A percentile compares a stretch with the other conserved stretches of the same genome.
Conservation (phyloP, 2,797 vertebrate genomes). For the Manis javanica region DNA sequence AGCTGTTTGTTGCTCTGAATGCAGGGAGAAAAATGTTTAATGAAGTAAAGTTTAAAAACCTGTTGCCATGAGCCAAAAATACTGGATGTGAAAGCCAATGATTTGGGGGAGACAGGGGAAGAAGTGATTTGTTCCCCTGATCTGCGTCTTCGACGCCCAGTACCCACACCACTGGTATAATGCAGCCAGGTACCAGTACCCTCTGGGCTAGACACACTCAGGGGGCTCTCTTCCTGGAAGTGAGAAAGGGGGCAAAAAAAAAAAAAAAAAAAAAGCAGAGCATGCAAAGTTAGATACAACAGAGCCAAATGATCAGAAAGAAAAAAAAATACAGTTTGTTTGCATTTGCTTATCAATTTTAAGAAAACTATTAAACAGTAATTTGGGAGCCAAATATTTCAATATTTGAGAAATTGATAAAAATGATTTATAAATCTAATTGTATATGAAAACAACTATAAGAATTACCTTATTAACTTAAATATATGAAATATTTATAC, state of each 20-base stretch:
- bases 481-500: conserved; percentile 58
- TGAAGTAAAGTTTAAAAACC: conserved; percentile 97
- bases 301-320: conserved; percentile 90
- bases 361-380: conserved; percentile 79
- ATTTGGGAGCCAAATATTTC: conserved; percentile 73
- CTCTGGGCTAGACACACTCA: conserved; percentile 98
- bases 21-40: conserved; percentile 89
- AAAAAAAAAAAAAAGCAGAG: conserved; percentile 91
- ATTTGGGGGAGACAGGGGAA: conserved; percentile 98
- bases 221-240: conserved; percentile 97
- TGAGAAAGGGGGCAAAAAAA: conserved; percentile 92
- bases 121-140: conserved; percentile 98
- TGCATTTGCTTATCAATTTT: conserved; percentile 79
- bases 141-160: conserved; percentile 97
- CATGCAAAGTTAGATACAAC: conserved; percentile 95
- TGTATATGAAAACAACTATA: conserved; percentile 28
- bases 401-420: conserved; percentile 62
- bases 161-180: conserved; percentile 96
- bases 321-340: conserved; percentile 85
- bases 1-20: conserved; percentile 89
- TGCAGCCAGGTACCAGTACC: conserved; percentile 97
- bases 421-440: conserved; percentile 57
- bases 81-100: conserved; percentile 98
- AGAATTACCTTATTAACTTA: conserved; percentile 57
- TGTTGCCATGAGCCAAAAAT: conserved; percentile 99